Percentiles rank a stretch among this genome's conserved stretches.
phyloP scores from a whole-genome alignment of 2,113 vertebrate species.

The Micronycteris hirsuta region DNA sequence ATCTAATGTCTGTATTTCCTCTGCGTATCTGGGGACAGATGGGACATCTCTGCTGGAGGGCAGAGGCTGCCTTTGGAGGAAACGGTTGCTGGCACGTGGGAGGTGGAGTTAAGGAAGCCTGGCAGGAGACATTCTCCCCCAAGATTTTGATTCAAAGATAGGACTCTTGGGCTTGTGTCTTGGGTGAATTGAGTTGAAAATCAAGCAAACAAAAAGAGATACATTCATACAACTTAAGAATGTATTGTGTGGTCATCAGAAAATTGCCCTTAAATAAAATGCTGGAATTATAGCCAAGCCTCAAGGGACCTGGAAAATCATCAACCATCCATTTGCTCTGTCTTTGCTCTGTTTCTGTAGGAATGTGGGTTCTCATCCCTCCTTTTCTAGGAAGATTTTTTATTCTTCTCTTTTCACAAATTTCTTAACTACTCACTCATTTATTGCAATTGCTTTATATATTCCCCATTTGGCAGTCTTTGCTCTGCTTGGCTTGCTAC shows the following conservation, averaged over 20 bases:
- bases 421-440: not conserved
- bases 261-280: slow-evolving; percentile 19
- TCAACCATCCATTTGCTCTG: not conserved
- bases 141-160: not conserved
- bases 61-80: not conserved
- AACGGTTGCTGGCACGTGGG: not conserved
- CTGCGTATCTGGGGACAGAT: not conserved
- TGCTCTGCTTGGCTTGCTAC: not conserved
- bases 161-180: not conserved
- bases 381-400: not conserved
- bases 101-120: not conserved
- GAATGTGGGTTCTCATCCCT: not conserved
- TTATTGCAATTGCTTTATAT: not conserved
- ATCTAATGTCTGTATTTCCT: not conserved
- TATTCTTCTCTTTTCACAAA: not conserved
- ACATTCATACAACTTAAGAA: not conserved
- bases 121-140: not conserved
- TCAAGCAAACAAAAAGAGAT: not conserved
- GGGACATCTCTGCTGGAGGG: not conserved
- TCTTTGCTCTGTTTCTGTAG: not conserved
- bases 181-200: not conserved
- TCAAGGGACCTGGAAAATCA: not conserved
- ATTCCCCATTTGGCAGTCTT: not conserved
- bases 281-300: not conserved
- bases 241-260: not conserved